Evolutionary conservation across 2,797 vertebrate species (phyloP), one percentile per base, ranked within the genome.

Genomic region (Enteromius thamalakanensis): DNA sequence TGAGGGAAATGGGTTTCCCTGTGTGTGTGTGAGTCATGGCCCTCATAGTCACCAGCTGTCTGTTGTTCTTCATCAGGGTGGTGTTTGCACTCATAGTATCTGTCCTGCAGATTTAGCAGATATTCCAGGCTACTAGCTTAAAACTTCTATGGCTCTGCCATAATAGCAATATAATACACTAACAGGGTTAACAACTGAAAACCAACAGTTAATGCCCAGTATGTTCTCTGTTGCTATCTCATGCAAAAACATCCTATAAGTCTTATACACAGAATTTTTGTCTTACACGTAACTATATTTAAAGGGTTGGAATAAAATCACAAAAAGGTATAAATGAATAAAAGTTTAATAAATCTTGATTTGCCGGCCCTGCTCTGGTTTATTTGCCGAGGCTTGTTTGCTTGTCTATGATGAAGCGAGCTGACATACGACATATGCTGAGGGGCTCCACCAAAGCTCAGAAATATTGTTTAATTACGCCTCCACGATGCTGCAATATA

Each of bases 391-490:
- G 87, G 83, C 29, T 55, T 83, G 69, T 83, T 49, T 79, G 90
- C 89, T 90, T 90, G 89, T 90, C 90, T 92, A 83, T 91, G 90
- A 92, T 90, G 88, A 92, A 92, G 91, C 75, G 21, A 83, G 42
- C 84, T 87, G 90, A 90, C 88, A 87, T 88, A 86, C 88, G 88
- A 88, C 89, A 90, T 87, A 90, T 90, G 92, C 89, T 87, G 71
- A 80, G 65, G 80, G 86, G 76, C 83, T 76, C 64, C 67, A 47
- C 23, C 75, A 88, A 84, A 68, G 83, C 80, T 37, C 83, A 89
- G 82, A 90, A 91, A 91, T 90, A 91, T 87, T 85, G 87, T 88
- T 90, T 92, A 88, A 92, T 93, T 92, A 93, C 84, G 81, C 87
- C 69, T 83, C 85, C 58, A 45, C 82, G 84, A 90, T 71, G 84